These are phyloP conservation scores for Xanthia icteritia DNA, from an alignment of 2,888 invertebrate genomes.

Conservation along the genomic window DNA sequence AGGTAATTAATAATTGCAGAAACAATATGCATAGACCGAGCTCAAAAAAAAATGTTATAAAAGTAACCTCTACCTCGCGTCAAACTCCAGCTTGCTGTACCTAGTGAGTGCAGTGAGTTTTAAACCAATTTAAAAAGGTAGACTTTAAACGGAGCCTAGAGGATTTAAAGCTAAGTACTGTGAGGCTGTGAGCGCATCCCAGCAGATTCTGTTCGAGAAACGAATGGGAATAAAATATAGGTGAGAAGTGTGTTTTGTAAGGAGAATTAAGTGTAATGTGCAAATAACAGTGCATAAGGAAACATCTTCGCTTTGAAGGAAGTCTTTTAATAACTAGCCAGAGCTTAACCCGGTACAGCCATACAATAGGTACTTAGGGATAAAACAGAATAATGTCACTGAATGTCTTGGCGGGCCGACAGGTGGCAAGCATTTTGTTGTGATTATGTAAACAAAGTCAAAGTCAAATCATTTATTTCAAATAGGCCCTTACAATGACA, in stretches of 20 bases:
- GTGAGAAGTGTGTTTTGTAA: background rate
- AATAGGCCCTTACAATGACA: too few species aligned
- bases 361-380: background rate
- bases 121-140: conserved; percentile 56
- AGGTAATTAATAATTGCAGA: background rate
- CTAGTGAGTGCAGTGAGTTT: conserved; percentile 16
- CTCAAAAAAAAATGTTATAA: background rate
- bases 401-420: background rate
- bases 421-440: background rate
- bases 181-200: conserved; percentile 7
- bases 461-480: too few species aligned
- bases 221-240: background rate
- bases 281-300: background rate
- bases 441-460: background rate
- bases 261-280: background rate
- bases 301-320: background rate
- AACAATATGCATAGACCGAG: background rate
- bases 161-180: conserved; percentile 44
- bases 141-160: conserved; percentile 45
- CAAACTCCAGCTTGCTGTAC: background rate
- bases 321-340: background rate
- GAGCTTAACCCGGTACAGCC: background rate
- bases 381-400: background rate
- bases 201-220: conserved; percentile 6
- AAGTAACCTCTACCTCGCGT: conserved; percentile 8